Percentiles rank a stretch among this genome's conserved stretches.
Conservation (phyloP, 2,797 vertebrate genomes). For the Chaetophractus vellerosus region DNA sequence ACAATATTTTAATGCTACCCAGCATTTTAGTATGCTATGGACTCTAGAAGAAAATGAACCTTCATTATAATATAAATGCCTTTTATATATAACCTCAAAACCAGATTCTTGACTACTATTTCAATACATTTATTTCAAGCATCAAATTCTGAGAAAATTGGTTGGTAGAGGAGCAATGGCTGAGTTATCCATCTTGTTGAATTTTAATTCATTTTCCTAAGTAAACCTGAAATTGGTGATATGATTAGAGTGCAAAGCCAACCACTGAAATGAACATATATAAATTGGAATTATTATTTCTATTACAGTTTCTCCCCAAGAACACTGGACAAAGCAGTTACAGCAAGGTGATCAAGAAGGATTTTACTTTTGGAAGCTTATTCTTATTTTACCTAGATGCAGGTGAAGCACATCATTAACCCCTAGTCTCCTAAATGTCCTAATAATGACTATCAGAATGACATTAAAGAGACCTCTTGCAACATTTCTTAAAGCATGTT, state of each 20-base stretch:
- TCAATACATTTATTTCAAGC: conserved; percentile 83
- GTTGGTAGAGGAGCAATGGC: conserved; percentile 64
- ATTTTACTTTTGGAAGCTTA: conserved; percentile 52
- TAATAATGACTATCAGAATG: not conserved
- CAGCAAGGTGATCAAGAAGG: not conserved
- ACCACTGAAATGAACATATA: conserved; percentile 62
- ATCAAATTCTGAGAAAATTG: conserved; percentile 84
- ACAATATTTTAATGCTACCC: conserved; percentile 78
- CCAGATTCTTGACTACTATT: conserved; percentile 81
- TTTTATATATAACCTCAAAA: conserved; percentile 73
- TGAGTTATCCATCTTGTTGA: conserved; percentile 69
- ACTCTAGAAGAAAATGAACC: conserved; percentile 72
- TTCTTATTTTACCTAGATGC: not conserved
- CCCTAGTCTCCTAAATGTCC: not conserved
- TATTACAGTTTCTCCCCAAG: not conserved
- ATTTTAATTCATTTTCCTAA: conserved; percentile 84
- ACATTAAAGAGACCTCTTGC: not conserved
- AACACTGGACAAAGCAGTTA: conserved; percentile 16
- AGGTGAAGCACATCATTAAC: not conserved
- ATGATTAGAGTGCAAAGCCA: conserved; percentile 68
- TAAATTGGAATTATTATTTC: conserved; percentile 67
- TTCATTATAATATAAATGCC: conserved; percentile 85
- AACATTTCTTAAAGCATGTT: not conserved
- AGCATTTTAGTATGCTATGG: conserved; percentile 73
- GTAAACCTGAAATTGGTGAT: conserved; percentile 74